Conservation (phyloP, 2,888 invertebrate species). For the Yponomeuta plumbellus region DNA sequence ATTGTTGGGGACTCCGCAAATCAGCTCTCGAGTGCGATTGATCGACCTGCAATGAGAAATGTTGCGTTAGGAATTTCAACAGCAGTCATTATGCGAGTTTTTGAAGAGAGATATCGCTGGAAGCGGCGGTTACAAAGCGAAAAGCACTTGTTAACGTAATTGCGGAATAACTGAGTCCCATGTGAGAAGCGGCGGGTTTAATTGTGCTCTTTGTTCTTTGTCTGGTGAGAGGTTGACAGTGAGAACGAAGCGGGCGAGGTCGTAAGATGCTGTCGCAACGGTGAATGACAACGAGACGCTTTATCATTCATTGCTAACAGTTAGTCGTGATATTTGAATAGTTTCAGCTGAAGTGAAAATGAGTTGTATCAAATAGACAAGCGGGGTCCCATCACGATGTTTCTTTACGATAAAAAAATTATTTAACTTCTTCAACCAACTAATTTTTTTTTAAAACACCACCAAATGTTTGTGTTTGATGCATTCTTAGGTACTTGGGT, state of each 20-base stretch:
- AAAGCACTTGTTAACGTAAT: conserved; percentile 47
- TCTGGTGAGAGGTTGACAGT: conserved; percentile 31
- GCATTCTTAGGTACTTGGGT: no score
- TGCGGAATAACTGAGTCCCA: conserved; percentile 27
- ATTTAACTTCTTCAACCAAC: no score
- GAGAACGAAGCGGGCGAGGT: conserved; percentile 34
- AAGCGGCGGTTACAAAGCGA: conserved; percentile 19
- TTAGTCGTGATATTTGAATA: conserved; percentile 19
- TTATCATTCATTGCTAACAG: not conserved
- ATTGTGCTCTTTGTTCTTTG: conserved; percentile 51
- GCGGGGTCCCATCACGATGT: no score
- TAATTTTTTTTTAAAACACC: no score
- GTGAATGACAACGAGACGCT: not conserved
- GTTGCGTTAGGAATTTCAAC: not conserved
- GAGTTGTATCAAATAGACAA: no score
- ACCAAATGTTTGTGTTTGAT: no score
- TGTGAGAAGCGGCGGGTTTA: conserved; percentile 45
- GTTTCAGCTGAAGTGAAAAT: conserved; percentile 14
- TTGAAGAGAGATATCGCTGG: conserved; percentile 10
- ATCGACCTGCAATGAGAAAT: conserved; percentile 53
- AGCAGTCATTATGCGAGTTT: not conserved
- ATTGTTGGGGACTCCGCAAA: conserved; percentile 78
- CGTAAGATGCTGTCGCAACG: conserved; percentile 26
- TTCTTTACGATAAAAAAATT: no score
- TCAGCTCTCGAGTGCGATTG: conserved; percentile 66